A percentile compares a stretch with the other conserved stretches of the same genome.
Evolutionary conservation across 2,113 vertebrate species (phyloP).

Genomic region (Dipodomys ordii): DNA sequence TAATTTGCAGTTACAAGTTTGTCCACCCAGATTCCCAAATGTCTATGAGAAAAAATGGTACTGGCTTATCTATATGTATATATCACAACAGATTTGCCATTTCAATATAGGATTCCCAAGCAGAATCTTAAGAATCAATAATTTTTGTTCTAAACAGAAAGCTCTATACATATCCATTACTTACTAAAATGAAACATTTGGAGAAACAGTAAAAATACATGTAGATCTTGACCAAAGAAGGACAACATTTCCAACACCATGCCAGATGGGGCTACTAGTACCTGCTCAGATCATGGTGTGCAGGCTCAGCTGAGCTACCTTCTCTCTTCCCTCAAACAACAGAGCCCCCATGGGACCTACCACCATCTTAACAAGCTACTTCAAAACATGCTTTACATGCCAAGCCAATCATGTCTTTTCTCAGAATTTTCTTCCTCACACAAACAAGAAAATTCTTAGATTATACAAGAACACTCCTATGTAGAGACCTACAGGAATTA

Average conservation of each 20-base stretch:
- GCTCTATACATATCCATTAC: neutral
- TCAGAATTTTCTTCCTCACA: slow-evolving; percentile 31
- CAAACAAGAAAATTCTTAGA: slow-evolving; percentile 18
- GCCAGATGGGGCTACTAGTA: neutral
- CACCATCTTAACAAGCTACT: neutral
- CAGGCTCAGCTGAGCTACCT: neutral
- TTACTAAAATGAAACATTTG: neutral
- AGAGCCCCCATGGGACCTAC: neutral
- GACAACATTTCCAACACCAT: neutral
- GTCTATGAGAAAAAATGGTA: slow-evolving; percentile 36
- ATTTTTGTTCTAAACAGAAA: neutral
- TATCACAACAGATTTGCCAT: neutral
- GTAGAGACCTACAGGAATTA: neutral
- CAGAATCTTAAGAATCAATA: neutral
- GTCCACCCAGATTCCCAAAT: neutral
- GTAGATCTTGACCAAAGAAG: neutral
- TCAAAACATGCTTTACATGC: neutral
- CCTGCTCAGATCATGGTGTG: neutral
- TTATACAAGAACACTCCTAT: neutral
- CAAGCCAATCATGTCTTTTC: neutral
- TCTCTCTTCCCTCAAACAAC: neutral
- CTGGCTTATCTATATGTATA: neutral
- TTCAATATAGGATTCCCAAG: neutral
- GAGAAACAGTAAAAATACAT: neutral
- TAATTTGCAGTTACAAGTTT: slow-evolving; percentile 40